Conservation (phyloP, 2,888 invertebrate genomes). For the Atherix ibis region DNA sequence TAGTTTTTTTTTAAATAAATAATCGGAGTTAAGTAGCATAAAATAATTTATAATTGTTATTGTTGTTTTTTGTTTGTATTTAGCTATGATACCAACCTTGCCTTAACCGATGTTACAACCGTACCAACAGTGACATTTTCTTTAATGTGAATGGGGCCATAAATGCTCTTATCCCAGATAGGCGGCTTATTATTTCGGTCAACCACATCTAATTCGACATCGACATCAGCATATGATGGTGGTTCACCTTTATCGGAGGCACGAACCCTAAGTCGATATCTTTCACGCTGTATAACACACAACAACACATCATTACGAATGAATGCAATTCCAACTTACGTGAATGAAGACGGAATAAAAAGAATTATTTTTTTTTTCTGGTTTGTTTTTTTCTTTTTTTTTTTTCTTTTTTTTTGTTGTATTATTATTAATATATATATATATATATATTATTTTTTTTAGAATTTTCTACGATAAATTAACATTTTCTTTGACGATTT, state of each 20-base stretch:
- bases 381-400: too few species aligned
- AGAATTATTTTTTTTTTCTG: too few species aligned
- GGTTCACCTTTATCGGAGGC: constrained; percentile 91
- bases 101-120: constrained; percentile 95
- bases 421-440: constrained; percentile 1
- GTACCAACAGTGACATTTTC: constrained; percentile 99
- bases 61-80: neutral
- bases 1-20: too few species aligned
- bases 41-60: too few species aligned
- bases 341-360: too few species aligned
- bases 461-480: constrained; percentile 5
- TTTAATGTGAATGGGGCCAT: constrained; percentile 95
- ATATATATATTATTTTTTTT: constrained; percentile 3
- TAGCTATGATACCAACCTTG: constrained; percentile 68
- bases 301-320: too few species aligned
- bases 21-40: too few species aligned
- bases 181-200: constrained; percentile 97
- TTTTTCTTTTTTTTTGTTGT: constrained; percentile 6
- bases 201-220: constrained; percentile 96
- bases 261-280: constrained; percentile 89
- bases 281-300: constrained; percentile 61
- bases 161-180: constrained; percentile 87
- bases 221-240: constrained; percentile 87
- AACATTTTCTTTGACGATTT: too few species aligned
- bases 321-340: too few species aligned